A percentile compares a stretch with the other conserved stretches of the same genome.
These are phyloP conservation scores for Cryptophagus acutangulus DNA, from an alignment of 2,888 invertebrate genomes.

Conservation along the genomic window DNA sequence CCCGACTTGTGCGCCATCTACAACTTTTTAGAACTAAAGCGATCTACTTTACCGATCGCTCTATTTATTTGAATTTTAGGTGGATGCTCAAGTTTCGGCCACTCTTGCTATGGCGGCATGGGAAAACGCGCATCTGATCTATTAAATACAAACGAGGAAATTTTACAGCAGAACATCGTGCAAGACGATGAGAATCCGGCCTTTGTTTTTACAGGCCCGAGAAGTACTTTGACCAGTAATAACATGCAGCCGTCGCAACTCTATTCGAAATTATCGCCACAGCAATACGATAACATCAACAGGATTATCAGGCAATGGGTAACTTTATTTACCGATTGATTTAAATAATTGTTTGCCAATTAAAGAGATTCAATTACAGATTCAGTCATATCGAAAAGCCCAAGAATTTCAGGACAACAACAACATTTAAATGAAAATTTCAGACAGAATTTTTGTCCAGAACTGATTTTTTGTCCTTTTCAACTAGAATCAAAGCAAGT, in stretches of 20 bases:
- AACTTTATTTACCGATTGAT: slow-evolving; percentile 15
- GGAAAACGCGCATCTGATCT: slow-evolving; percentile 54
- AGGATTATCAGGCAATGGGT: slow-evolving; percentile 49
- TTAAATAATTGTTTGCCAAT: too few relatives aligned
- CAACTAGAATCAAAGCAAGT: too few relatives aligned
- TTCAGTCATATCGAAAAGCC: slow-evolving; percentile 38
- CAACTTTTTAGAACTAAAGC: too few relatives aligned
- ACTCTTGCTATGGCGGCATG: slow-evolving; percentile 70
- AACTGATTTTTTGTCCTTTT: slow-evolving; percentile 18
- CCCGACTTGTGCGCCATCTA: too few relatives aligned
- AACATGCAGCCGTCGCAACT: slow-evolving; percentile 25
- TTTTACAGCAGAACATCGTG: slow-evolving; percentile 32
- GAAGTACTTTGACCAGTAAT: too few relatives aligned
- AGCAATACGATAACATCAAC: slow-evolving; percentile 40
- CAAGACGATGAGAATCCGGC: slow-evolving; percentile 32
- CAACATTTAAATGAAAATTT: slow-evolving; percentile 21
- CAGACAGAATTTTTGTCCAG: slow-evolving; percentile 15
- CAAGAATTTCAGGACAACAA: slow-evolving; percentile 33
- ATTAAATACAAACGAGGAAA: slow-evolving; percentile 40
- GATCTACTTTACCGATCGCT: too few relatives aligned
- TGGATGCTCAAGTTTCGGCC: slow-evolving; percentile 66
- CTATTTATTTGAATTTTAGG: too few relatives aligned
- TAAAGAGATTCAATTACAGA: too few relatives aligned
- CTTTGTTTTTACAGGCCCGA: slow-evolving; percentile 34
- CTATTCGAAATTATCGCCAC: slow-evolving; percentile 25